A percentile compares a stretch with the other conserved stretches of the same genome.
Evolutionary conservation across 2,888 invertebrate species (phyloP).

Genomic region (Eupithecia subfuscata): DNA sequence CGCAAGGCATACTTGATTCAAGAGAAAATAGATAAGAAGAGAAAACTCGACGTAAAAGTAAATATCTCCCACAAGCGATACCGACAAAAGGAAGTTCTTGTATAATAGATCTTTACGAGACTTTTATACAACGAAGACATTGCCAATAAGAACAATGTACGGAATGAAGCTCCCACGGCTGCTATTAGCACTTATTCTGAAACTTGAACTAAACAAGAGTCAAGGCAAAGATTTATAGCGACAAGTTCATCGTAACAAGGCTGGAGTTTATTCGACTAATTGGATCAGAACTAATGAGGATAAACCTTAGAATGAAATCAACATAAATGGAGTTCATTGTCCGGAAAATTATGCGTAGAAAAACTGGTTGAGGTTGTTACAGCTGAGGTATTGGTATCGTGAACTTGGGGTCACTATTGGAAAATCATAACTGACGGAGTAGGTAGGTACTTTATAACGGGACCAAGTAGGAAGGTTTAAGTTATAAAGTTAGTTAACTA

Average conservation of each 20-base stretch:
- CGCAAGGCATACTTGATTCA: conserved; percentile 8
- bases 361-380: conserved; percentile 28
- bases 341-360: conserved; percentile 27
- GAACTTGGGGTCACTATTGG: conserved; percentile 15
- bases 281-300: conserved; percentile 26
- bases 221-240: conserved; percentile 52
- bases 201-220: conserved; percentile 54
- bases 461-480: not conserved
- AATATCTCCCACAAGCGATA: conserved; percentile 1
- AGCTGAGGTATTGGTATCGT: conserved; percentile 13
- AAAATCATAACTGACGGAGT: not conserved
- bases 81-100: conserved; percentile 21
- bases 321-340: conserved; percentile 31
- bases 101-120: conserved; percentile 14
- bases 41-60: conserved; percentile 6
- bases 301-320: conserved; percentile 22
- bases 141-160: conserved; percentile 54
- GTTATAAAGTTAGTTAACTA: not conserved
- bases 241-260: conserved; percentile 38
- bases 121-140: conserved; percentile 17
- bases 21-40: conserved; percentile 15
- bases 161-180: conserved; percentile 56
- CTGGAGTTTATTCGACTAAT: conserved; percentile 27
- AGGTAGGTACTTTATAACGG: conserved; percentile 5
- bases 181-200: conserved; percentile 41